Percentiles rank a stretch among this genome's conserved stretches.
These are phyloP conservation scores for Liposcelis brunnea DNA, from an alignment of 2,888 invertebrate species.

Conservation along the genomic window DNA sequence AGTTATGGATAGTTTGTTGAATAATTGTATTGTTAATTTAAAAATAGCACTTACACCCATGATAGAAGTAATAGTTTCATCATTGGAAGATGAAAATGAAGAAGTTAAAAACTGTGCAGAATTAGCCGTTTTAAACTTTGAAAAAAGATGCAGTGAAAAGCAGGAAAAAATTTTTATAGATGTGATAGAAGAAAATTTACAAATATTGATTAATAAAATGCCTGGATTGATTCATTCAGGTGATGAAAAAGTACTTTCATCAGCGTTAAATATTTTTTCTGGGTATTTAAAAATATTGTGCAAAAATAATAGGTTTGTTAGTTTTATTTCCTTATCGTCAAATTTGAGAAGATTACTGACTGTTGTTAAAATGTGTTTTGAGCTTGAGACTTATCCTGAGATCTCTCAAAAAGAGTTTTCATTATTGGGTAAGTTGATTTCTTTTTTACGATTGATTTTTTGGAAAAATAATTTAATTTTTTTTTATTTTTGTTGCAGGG, in stretches of 20 bases:
- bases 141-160: constrained; percentile 24
- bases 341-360: constrained; percentile 37
- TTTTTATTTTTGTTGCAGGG: constrained; percentile 21
- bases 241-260: constrained; percentile 42
- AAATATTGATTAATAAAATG: constrained; percentile 35
- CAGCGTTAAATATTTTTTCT: constrained; percentile 41
- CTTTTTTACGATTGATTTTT: constrained; percentile 1
- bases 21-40: constrained; percentile 16
- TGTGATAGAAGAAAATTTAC: constrained; percentile 38
- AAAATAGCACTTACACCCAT: constrained; percentile 34
- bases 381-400: constrained; percentile 29
- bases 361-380: constrained; percentile 35
- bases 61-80: constrained; percentile 45
- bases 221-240: constrained; percentile 46
- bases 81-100: constrained; percentile 43
- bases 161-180: constrained; percentile 30
- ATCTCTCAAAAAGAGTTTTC: constrained; percentile 22
- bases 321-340: constrained; percentile 33
- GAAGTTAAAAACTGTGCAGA: constrained; percentile 31
- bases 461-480: background rate
- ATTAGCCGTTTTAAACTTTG: constrained; percentile 25
- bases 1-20: constrained; percentile 19
- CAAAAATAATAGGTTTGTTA: constrained; percentile 32
- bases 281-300: constrained; percentile 45
- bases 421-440: background rate